Evolutionary conservation across 2,797 vertebrate genomes (phyloP), one percentile per base, ranked within the genome.

Genomic region (Pempheris klunzingeri): DNA sequence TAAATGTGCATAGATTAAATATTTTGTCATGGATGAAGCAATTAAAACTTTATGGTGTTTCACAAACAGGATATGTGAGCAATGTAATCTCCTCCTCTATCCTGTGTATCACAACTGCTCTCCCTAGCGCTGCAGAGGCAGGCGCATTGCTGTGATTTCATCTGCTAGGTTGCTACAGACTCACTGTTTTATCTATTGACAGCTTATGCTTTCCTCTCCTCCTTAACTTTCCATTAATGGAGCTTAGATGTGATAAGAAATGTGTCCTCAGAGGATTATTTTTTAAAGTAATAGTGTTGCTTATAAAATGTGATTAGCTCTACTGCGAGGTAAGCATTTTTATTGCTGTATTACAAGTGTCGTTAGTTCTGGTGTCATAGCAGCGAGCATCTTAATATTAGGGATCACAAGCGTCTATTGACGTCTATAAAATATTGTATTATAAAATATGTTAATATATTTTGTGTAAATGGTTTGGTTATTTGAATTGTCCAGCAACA

Each of bases 81-180:
- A 7, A 59, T 74, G 36, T 68, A 74, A 81, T 87, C 85, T 87
- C 83, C 83, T 74, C 68, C 77, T 85, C 85, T 79, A 61, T 71
- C 36, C 72, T 73, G 61, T 74, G 60, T 82, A 81, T 80, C 50
- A 67, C 59, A 83, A 38, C 67, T 67, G 77, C 72, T 88, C 88
- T 85, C 78, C 24, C 73, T 71, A 62, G 80, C 87, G 89, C 88
- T 91, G 93, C 90, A 93, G 90, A 90, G 91, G 74, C 81, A 91
- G 84, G 83, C 82, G 86, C 91, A 92, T 85, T 92, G 92, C 90
- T 90, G 90, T 88, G 87, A 82, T 92, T 90, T 82, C 68, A 76
- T 87, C 73, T 87, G 87, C 85, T 79, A 74, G 78, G 71, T 64
- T 83, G 82, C 86, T 79, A 85, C 68, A 84, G 81, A 81, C 80